Evolutionary conservation across 2,797 vertebrate species (phyloP).

Genomic region (Pangasius sanitwongsei): DNA sequence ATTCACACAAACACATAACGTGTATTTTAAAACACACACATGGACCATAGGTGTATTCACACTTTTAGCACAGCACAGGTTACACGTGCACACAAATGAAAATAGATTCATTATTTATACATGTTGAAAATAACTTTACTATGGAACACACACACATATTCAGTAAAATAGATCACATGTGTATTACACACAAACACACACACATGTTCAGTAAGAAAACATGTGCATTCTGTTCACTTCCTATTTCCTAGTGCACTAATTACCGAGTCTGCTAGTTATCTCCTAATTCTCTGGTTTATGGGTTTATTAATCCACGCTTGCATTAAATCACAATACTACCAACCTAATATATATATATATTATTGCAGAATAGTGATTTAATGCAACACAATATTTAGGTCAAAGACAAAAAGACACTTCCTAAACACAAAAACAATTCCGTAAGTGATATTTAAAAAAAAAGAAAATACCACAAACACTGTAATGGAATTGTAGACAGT

Average conservation of each 20-base stretch:
- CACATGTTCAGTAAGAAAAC: background rate
- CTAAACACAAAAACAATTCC: background rate
- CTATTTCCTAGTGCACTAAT: too few species aligned
- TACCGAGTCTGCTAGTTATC: too few species aligned
- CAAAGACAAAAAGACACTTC: constrained; percentile 1
- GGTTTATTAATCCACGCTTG: too few species aligned
- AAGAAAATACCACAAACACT: too few species aligned
- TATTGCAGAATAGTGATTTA: background rate
- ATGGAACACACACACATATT: too few species aligned
- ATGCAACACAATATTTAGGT: background rate
- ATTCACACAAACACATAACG: background rate
- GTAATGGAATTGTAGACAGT: too few species aligned
- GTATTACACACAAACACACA: constrained; percentile 13
- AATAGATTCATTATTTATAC: background rate
- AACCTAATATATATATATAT: background rate
- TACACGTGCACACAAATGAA: background rate
- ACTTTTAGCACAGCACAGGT: background rate
- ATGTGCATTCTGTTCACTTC: too few species aligned
- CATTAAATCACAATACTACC: too few species aligned
- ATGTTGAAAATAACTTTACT: background rate
- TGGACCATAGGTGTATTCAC: too few species aligned
- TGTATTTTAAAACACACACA: background rate
- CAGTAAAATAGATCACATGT: constrained; percentile 21
- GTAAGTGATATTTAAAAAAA: too few species aligned
- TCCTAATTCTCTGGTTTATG: too few species aligned